Evolutionary conservation across 1,140 invertebrate species (phyloP).

Genomic region (Eriocheir sinensis): DNA sequence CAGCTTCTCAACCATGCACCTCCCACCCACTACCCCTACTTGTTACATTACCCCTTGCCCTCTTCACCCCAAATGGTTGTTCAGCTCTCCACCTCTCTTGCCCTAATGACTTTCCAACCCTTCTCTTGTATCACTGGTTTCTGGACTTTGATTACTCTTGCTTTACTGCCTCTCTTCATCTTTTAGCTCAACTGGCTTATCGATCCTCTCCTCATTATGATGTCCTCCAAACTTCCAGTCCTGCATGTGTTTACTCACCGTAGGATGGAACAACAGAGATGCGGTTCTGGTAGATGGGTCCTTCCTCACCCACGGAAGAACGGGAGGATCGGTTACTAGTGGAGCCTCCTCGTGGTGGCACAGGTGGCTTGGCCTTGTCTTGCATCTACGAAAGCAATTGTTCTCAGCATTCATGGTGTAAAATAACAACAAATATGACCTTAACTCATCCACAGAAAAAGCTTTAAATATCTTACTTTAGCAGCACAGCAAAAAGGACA

Average conservation of each 20-base stretch:
- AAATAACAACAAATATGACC: too few species aligned
- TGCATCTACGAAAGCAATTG: conserved; percentile 51
- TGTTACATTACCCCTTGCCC: background rate
- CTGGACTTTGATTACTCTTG: too few species aligned
- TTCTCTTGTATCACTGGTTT: too few species aligned
- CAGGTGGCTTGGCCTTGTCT: conserved; percentile 77
- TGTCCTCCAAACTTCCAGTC: too few species aligned
- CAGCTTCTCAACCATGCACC: background rate
- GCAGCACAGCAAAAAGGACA: background rate
- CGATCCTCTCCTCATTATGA: too few species aligned
- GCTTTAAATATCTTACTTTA: background rate
- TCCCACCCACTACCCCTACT: background rate
- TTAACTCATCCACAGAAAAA: too few species aligned
- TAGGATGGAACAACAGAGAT: conserved; percentile 79
- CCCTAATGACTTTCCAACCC: too few species aligned
- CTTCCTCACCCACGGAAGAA: conserved; percentile 76
- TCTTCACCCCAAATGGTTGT: background rate
- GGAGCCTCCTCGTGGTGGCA: conserved; percentile 74
- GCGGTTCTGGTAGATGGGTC: conserved; percentile 79
- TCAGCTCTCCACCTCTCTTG: too few species aligned
- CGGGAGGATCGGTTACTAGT: conserved; percentile 57
- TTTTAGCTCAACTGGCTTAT: too few species aligned
- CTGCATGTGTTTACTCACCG: conserved; percentile 76
- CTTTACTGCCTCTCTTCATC: too few species aligned
- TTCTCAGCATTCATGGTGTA: too few species aligned